Evolutionary conservation across 2,797 vertebrate species (phyloP), one percentile per base, ranked within the genome.

Genomic region (Spatula clypeata): DNA sequence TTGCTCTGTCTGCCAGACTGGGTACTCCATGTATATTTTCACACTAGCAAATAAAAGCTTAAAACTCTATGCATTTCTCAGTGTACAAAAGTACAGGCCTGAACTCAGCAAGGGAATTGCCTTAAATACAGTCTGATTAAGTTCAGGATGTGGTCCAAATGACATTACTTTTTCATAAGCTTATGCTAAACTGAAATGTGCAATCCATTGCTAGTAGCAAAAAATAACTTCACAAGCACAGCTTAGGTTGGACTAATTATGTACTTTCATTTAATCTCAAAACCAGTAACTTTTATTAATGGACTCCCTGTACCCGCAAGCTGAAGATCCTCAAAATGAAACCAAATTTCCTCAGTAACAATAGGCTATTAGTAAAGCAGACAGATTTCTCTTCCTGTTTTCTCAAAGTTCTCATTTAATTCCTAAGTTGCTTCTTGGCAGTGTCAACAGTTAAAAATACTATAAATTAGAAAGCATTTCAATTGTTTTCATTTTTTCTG

Each of bases 401-500:
- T 51, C 49, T 97, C 36, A 83, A 51, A 76, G 69, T 85, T 88
- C 58, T 75, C 32, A 42, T 66, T 67, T 69, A 32, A 74, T 88
- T 81, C 93, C 42, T 73, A 76, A 88, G 69, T 55, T 85, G 67
- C 81, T 85, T 34, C 31, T 34, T 91, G 54, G 31, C 32, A 87
- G 71, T 90, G 80, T 29, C 36, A 96, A 66, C 34, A 94, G 73
- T 86, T 81, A 13, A 91, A 91, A 80, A 79, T 79, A 91, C 57
- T 7, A 27, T 70, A 82, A 90, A 94, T 82, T 76, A 27, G 27
- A 69, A 94, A 88, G 93, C 18, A 42, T 54, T 95, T 79, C 40
- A 18, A 1, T 5, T 11, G 86, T 64, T 96, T 95, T 87, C 77
- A 40, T 89, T 93, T 64, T 85, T 97, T 94, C 86, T 73, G 36